Evolutionary conservation across 2,113 vertebrate genomes (phyloP).

Genomic region (Hyla sarda): DNA sequence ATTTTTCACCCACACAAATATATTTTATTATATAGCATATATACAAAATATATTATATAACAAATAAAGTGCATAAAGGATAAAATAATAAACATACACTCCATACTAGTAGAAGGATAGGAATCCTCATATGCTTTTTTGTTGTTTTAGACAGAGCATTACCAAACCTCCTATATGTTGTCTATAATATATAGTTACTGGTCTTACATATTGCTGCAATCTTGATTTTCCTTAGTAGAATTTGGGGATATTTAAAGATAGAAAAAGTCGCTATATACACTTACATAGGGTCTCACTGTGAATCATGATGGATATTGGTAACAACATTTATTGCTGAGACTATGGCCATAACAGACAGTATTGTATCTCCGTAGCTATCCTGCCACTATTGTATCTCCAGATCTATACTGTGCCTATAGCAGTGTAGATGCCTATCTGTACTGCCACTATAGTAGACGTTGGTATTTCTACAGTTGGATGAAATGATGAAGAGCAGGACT

Average conservation of each 20-base stretch:
- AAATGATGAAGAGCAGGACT: not conserved
- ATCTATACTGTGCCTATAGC: not conserved
- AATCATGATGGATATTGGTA: no score
- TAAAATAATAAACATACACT: not conserved
- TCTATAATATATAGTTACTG: no score
- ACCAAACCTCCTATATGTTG: not conserved
- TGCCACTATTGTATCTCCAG: not conserved
- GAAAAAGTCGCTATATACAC: not conserved
- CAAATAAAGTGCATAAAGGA: not conserved
- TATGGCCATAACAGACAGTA: no score
- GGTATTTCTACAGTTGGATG: not conserved
- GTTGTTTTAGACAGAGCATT: not conserved
- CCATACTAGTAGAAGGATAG: not conserved
- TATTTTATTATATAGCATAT: no score
- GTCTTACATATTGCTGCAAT: not conserved
- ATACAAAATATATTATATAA: no score
- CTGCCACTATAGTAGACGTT: not conserved
- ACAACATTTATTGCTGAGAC: no score
- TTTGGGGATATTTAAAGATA: not conserved
- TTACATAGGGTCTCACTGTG: no score
- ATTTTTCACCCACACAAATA: no score
- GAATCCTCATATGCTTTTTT: not conserved
- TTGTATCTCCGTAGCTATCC: no score
- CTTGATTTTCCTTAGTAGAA: not conserved
- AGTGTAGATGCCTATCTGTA: not conserved